Evolutionary conservation across 1,140 invertebrate genomes (phyloP), one percentile per base, ranked within the genome.

Genomic region (Pogonomyrmex californicus): DNA sequence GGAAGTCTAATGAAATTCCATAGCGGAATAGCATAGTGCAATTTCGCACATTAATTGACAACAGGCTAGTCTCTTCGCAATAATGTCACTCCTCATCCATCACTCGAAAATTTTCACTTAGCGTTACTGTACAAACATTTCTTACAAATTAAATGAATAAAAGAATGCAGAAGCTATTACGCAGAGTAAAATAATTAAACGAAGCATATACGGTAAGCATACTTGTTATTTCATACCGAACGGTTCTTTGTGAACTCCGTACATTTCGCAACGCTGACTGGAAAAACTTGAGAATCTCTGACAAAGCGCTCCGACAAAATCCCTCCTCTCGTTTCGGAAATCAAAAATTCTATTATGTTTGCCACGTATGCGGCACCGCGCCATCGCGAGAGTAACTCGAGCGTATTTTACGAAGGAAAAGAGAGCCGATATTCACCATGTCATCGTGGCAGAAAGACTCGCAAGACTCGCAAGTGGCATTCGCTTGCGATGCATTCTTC

Each of bases 1-100:
- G 68, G 51, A 83, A 83, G 68, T 83, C 33, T 83, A 83, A 83
- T 83, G 79, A 83, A 83, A 83, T 75, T 83, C 79, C 79, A 75
- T 51, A 38, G 41, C 41, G 65, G 38, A 66, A 66, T 66, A 23
- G 68, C 79, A 17, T 33, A 83, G 66, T 82, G 79, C 79, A 83
- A 83, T 83, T 75, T 83, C 41, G 68, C 79, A 47, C 54, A 83
- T 83, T 83, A 83, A 83, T 83, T 75, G 79, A 83, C 68, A 83
- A 10, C 54, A n/a, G 33, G 38, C 79, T n/a, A 36, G 17, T 30
- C 30, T 36, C 79, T 36, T 56, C 58, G 79, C 54, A 49, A 60
- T 83, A 75, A 75, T 83, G 33, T 83, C 68, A 38, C 30, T 30
- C 5, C 33, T 83, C 79, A 75, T 62, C 10, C 79, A 49, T 75